phyloP scores from a whole-genome alignment of 2,113 vertebrate species.

The Periophthalmus modestus region DNA sequence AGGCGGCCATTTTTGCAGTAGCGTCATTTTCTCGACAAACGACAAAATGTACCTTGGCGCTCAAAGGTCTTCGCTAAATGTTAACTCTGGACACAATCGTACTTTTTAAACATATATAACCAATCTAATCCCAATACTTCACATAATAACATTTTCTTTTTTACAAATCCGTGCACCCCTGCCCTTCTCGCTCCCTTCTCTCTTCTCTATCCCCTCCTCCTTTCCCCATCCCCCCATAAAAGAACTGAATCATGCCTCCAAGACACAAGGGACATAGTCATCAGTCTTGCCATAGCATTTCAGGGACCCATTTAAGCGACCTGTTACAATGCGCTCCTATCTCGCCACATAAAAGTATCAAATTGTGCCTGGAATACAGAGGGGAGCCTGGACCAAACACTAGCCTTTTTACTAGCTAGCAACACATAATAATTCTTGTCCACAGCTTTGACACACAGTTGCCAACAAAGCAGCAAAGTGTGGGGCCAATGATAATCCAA shows the following conservation, averaged over 20 bases:
- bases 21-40: too few relatives aligned
- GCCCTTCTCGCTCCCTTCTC: too few relatives aligned
- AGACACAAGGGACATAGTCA: conserved; percentile 67
- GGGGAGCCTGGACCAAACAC: conserved; percentile 29
- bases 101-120: too few relatives aligned
- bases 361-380: conserved; percentile 62
- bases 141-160: too few relatives aligned
- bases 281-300: conserved; percentile 57
- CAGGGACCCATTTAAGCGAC: conserved; percentile 66
- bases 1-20: too few relatives aligned
- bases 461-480: conserved; percentile 39
- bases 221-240: conserved; percentile 52
- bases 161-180: too few relatives aligned
- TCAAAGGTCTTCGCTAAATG: too few relatives aligned
- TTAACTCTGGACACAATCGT: too few relatives aligned
- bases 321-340: conserved; percentile 63
- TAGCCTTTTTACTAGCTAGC: conserved; percentile 25
- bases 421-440: conserved; percentile 55
- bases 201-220: conserved; percentile 23
- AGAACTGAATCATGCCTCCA: conserved; percentile 59
- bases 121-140: too few relatives aligned
- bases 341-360: conserved; percentile 59
- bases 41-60: too few relatives aligned
- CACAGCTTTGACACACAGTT: conserved; percentile 39
- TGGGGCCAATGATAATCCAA: conserved; percentile 35